Evolutionary conservation across 1,140 invertebrate genomes (phyloP), one percentile per base, ranked within the genome.

Genomic region (Helicoverpa zea): DNA sequence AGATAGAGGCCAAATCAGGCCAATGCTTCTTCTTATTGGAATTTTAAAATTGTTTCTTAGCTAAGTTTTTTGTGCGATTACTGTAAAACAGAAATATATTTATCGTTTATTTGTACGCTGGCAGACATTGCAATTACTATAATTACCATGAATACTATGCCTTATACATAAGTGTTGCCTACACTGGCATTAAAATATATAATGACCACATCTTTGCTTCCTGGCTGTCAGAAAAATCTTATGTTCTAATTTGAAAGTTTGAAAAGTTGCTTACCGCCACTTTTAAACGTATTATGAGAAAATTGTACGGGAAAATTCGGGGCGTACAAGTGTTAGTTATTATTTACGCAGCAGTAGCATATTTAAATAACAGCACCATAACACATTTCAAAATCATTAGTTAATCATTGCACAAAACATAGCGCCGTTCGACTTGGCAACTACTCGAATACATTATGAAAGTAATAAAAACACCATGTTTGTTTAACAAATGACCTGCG

Each of bases 221-320:
- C 9, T n/a, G 2, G n/a, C 63, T 66, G 23, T 66, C n/a, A 47
- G 7, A 66, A 49, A 66, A 63, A 66, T 47, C 14, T 47, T 35
- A 49, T 66, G 63, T 49, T 18, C n/a, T 16, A 43, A 66, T 66
- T 63, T 35, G 59, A 63, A 63, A 66, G n/a, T 30, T 63, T 63
- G 23, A 14, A 63, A 18, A 18, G 16, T 58, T 58, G 11, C 56
- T 4, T 58, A 9, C 35, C 35, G 9, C 35, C 35, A 35, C 35
- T 43, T 9, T 43, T 43, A 9, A 9, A 43, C 35, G 35, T 5
- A 35, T 35, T 35, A 43, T 43, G 35, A 43, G 35, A 9, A 43
- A 43, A 43, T 43, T 43, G 5, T 43, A 43, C 9, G 23, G 23
- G 23, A 23, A 23, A 23, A 43, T 43, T 43, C 5, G 35, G 5